Conservation (phyloP, 2,113 vertebrate species). For the Oenanthe melanoleuca region DNA sequence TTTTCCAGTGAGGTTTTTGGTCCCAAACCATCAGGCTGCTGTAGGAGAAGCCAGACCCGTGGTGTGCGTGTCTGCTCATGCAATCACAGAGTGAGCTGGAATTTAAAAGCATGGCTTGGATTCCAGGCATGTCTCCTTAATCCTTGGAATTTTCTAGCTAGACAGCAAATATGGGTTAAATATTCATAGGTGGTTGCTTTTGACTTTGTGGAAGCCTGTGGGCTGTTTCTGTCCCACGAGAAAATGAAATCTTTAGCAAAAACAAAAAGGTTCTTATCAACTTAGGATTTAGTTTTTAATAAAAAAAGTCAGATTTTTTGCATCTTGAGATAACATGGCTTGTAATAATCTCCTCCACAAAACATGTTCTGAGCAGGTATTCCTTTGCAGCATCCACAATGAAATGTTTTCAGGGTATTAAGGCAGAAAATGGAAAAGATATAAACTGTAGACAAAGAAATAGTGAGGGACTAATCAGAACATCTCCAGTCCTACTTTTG, state of each 20-base stretch:
- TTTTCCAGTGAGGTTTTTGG: not conserved
- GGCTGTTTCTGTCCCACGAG: not conserved
- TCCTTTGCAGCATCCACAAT: not conserved
- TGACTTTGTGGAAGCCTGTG: not conserved
- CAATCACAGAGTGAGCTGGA: not conserved
- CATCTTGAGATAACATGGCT: not conserved
- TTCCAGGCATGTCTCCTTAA: constrained; percentile 29
- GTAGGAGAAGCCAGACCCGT: rapidly evolving
- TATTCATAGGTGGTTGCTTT: not conserved
- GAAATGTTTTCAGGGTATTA: not conserved
- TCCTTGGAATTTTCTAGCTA: not conserved
- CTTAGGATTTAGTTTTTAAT: not conserved
- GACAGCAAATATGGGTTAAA: not conserved
- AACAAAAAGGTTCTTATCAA: not conserved
- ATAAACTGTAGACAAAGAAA: not conserved
- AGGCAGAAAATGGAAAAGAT: not conserved
- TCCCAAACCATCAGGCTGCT: not conserved
- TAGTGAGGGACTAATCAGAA: not conserved
- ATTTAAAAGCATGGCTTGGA: not conserved
- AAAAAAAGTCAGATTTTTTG: not conserved
- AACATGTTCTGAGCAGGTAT: not conserved
- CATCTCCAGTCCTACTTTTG: not conserved
- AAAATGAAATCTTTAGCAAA: not conserved
- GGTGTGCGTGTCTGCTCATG: not conserved
- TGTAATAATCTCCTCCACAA: not conserved